A percentile compares a stretch with the other conserved stretches of the same genome.
Evolutionary conservation across 2,888 invertebrate species (phyloP).

Genomic region (Dinocampus coccinellae): DNA sequence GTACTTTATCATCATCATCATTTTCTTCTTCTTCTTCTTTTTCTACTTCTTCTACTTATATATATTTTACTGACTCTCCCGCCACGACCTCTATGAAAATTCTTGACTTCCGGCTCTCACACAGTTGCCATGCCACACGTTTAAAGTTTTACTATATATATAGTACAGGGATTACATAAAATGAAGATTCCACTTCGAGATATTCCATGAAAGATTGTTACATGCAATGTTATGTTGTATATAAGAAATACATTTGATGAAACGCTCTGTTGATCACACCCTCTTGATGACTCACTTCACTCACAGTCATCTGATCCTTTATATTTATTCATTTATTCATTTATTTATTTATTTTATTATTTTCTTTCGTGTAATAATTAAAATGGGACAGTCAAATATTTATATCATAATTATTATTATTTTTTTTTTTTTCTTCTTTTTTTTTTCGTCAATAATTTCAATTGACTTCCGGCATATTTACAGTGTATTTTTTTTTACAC

Average conservation of each 20-base stretch:
- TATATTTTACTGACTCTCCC: neutral
- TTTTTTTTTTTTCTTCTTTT: neutral
- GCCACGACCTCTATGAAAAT: conserved; percentile 4
- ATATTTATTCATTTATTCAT: neutral
- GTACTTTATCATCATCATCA: too few relatives aligned
- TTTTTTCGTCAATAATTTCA: too few relatives aligned
- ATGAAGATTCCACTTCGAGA: neutral
- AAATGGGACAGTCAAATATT: too few relatives aligned
- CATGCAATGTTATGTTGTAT: neutral
- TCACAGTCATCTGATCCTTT: neutral
- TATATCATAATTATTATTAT: neutral
- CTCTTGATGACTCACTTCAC: conserved; percentile 7
- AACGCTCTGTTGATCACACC: neutral
- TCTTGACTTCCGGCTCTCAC: conserved; percentile 14
- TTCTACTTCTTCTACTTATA: neutral
- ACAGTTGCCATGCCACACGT: neutral
- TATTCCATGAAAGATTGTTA: conserved; percentile 1
- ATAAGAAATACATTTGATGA: neutral
- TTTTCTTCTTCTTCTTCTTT: too few relatives aligned
- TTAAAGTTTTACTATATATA: neutral
- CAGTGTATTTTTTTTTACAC: neutral
- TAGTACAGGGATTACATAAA: conserved; percentile 6
- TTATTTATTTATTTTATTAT: too few relatives aligned
- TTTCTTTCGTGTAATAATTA: too few relatives aligned
- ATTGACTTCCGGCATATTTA: conserved; percentile 2